Evolutionary conservation across 2,797 vertebrate species (phyloP).

Genomic region (Notolabrus celidotus): DNA sequence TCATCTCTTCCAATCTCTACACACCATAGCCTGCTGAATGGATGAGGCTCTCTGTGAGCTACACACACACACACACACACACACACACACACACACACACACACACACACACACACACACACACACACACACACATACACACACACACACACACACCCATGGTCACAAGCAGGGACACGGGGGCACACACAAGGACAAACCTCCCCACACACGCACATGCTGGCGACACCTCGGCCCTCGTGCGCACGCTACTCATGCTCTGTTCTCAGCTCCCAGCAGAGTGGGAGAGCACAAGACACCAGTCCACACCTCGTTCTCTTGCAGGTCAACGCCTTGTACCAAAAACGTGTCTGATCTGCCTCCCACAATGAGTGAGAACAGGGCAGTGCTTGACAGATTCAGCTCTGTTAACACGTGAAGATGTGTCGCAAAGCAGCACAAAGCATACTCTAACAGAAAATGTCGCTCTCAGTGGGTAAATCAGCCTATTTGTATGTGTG

Average conservation of each 20-base stretch:
- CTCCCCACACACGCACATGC: conserved; percentile 14
- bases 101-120: conserved; percentile 8
- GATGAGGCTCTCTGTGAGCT: conserved; percentile 22
- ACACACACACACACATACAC: conserved; percentile 9
- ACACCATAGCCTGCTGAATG: conserved; percentile 53
- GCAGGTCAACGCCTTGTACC: conserved; percentile 38
- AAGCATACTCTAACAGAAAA: conserved; percentile 43
- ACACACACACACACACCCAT: background rate
- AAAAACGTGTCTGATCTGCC: conserved; percentile 30
- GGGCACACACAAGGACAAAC: conserved; percentile 8
- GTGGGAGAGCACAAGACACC: conserved; percentile 45
- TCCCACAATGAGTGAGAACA: conserved; percentile 29
- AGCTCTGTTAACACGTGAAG: conserved; percentile 47
- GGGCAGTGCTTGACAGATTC: conserved; percentile 28
- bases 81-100: conserved; percentile 1
- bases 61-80: conserved; percentile 10
- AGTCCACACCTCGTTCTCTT: conserved; percentile 18
- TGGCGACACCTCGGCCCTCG: conserved; percentile 23
- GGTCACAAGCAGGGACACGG: conserved; percentile 15
- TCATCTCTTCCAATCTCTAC: conserved; percentile 69
- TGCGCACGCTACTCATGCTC: conserved; percentile 42
- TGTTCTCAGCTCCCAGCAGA: conserved; percentile 33
- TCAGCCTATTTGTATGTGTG: conserved; percentile 52
- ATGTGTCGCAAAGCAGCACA: background rate
- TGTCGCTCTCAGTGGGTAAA: conserved; percentile 51